phyloP scores from a whole-genome alignment of 2,888 invertebrate genomes.

The Nephrocerus scutellatus region DNA sequence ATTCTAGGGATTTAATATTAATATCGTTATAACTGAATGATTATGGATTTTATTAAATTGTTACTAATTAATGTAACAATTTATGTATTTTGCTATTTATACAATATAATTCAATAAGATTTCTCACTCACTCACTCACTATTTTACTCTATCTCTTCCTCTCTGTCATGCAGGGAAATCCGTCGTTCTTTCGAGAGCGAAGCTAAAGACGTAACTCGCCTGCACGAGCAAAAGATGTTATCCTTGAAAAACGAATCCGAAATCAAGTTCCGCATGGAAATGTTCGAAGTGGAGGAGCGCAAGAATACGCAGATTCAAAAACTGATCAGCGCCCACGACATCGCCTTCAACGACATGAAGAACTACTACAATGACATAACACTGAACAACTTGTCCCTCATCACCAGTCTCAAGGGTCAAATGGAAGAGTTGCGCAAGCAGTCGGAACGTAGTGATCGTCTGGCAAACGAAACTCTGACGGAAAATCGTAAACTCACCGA shows the following conservation, averaged over 20 bases:
- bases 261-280: constrained; percentile 71
- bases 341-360: constrained; percentile 81
- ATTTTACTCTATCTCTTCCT: no score
- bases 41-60: no score
- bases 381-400: constrained; percentile 83
- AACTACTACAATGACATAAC: constrained; percentile 94
- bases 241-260: constrained; percentile 65
- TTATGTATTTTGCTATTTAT: no score
- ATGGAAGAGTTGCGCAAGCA: constrained; percentile 69
- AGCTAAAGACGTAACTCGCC: constrained; percentile 55
- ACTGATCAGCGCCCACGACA: constrained; percentile 74
- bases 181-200: constrained; percentile 60
- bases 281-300: constrained; percentile 82
- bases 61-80: no score
- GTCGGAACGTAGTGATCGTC: constrained; percentile 69
- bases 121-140: no score
- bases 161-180: constrained; percentile 49
- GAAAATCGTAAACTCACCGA: constrained; percentile 69
- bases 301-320: constrained; percentile 82
- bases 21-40: no score
- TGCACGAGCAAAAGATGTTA: constrained; percentile 58
- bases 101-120: no score
- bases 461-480: constrained; percentile 50
- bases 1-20: no score
- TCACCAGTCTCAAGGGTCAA: constrained; percentile 82